A percentile compares a stretch with the other conserved stretches of the same genome.
Conservation (phyloP, 2,888 invertebrate species). For the Drosophila pullipes region DNA sequence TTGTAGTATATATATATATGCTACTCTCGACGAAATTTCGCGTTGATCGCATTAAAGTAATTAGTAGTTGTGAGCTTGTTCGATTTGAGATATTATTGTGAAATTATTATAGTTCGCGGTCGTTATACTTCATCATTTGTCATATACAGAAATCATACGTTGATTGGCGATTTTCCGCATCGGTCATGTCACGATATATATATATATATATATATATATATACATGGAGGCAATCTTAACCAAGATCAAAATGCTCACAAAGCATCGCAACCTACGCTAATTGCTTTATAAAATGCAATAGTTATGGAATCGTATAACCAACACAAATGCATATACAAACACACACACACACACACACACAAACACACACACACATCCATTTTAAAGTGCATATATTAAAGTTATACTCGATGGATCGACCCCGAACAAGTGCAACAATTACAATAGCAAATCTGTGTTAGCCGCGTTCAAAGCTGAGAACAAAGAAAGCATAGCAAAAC, state of each 20-base stretch:
- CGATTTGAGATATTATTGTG: not conserved
- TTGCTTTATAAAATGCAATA: slow-evolving; percentile 61
- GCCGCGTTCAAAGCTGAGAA: slow-evolving; percentile 24
- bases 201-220: not conserved
- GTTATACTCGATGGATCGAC: slow-evolving; percentile 51
- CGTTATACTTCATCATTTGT: slow-evolving; percentile 37
- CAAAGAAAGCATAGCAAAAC: slow-evolving; percentile 37
- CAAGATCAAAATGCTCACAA: slow-evolving; percentile 50
- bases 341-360: slow-evolving; percentile 17
- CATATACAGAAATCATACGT: slow-evolving; percentile 42
- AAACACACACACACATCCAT: slow-evolving; percentile 19
- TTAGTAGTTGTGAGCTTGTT: not conserved
- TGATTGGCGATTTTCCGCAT: slow-evolving; percentile 48
- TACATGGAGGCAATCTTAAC: slow-evolving; percentile 51
- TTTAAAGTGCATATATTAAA: slow-evolving; percentile 50
- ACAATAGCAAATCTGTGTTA: slow-evolving; percentile 47
- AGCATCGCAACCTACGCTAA: slow-evolving; percentile 58
- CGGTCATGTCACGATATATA: slow-evolving; percentile 48
- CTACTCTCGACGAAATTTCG: too few relatives aligned
- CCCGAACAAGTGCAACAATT: slow-evolving; percentile 56
- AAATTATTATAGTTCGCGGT: slow-evolving; percentile 15
- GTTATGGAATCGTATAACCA: slow-evolving; percentile 35
- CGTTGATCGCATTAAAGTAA: not conserved
- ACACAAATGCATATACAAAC: slow-evolving; percentile 3
- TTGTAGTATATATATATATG: not conserved